Base-by-base conservation (phyloP, 1,140 invertebrate genomes). In the Lutraria rhynchaena region DNA sequence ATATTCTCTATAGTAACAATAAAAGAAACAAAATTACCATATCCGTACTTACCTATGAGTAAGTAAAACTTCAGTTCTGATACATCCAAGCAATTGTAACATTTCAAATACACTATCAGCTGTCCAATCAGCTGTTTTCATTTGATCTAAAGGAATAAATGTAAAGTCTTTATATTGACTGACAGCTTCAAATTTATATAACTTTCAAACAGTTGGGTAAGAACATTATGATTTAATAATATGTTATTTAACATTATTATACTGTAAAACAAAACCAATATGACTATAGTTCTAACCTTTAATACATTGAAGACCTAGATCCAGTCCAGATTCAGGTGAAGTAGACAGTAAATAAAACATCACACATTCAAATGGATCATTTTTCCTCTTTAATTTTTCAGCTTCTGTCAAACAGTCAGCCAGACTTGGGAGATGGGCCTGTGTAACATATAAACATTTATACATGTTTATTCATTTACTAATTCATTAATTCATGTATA, bases 31-130 rank as follows among this genome's bases (percentile, higher is more conserved):
- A n/a, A n/a, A n/a, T n/a, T 9, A 9, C 9, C 9, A 9, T 44
- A 24, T 24, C 84, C 60, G 49, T 31, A 65, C 71, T 57, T 63
- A 83, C 61, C 86, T 87, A 33, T 86, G 81, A 55, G 91, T 89
- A 63, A 91, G 89, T 15, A 93, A 85, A 61, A 88, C 86, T 22
- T 91, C 89, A 55, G 88, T 89, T 61, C 85, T 82, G 9, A 92
- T 86, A 82, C 86, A 89, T 1, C 85, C 86, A 65, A 93, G 61
- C 9, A 90, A 24, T n/a, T 89, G 87, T 46, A 93, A 69, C 33
- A 92, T 74, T 19, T 87, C 82, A 69, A 88, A 90, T 17, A 92
- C 82, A 70, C 88, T 86, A 69, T 89, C 86, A 13, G 88, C 85
- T 75, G 84, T 86, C 91, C 91, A 93, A 22, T 70, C 41, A 1